Percentiles rank a stretch among this genome's conserved stretches.
These are phyloP conservation scores for Pagrus major DNA, from an alignment of 2,113 vertebrate genomes.

Conservation along the genomic window DNA sequence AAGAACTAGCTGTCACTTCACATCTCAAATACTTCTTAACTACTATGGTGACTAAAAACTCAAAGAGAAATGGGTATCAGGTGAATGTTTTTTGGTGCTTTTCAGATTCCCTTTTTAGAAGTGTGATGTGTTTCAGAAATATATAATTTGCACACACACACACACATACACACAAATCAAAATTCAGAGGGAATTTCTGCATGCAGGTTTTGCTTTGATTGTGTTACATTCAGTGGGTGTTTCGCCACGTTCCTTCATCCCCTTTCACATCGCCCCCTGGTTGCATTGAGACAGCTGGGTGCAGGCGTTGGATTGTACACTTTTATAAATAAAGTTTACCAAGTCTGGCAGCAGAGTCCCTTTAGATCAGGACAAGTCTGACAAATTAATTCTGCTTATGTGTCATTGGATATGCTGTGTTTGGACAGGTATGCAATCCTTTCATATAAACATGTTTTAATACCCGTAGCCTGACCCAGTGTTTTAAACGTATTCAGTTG, in stretches of 20 bases:
- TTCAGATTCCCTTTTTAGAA: slow-evolving; percentile 40
- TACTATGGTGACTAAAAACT: slow-evolving; percentile 29
- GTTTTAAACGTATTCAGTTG: neutral
- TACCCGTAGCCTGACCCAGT: neutral
- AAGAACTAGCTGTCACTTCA: slow-evolving; percentile 44
- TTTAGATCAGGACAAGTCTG: slow-evolving; percentile 22
- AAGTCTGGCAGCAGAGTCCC: slow-evolving; percentile 24
- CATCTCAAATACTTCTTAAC: slow-evolving; percentile 29
- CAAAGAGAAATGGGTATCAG: slow-evolving; percentile 10
- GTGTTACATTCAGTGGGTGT: slow-evolving; percentile 37
- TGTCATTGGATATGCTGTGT: neutral
- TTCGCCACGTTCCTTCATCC: slow-evolving; percentile 39
- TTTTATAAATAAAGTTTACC: slow-evolving; percentile 14
- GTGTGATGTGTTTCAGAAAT: slow-evolving; percentile 24
- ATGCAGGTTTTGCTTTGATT: slow-evolving; percentile 46
- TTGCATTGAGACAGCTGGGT: slow-evolving; percentile 36
- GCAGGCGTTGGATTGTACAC: slow-evolving; percentile 17
- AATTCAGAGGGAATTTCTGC: slow-evolving; percentile 23
- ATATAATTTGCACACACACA: slow-evolving; percentile 33
- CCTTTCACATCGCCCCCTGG: slow-evolving; percentile 10
- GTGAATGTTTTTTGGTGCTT: slow-evolving; percentile 13
- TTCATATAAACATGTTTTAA: neutral
- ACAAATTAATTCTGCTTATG: slow-evolving; percentile 18
- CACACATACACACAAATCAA: neutral
- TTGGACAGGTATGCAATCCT: slow-evolving; percentile 7